A percentile compares a stretch with the other conserved stretches of the same genome.
phyloP scores from a whole-genome alignment of 2,113 vertebrate genomes.

The Ctenomys sociabilis region DNA sequence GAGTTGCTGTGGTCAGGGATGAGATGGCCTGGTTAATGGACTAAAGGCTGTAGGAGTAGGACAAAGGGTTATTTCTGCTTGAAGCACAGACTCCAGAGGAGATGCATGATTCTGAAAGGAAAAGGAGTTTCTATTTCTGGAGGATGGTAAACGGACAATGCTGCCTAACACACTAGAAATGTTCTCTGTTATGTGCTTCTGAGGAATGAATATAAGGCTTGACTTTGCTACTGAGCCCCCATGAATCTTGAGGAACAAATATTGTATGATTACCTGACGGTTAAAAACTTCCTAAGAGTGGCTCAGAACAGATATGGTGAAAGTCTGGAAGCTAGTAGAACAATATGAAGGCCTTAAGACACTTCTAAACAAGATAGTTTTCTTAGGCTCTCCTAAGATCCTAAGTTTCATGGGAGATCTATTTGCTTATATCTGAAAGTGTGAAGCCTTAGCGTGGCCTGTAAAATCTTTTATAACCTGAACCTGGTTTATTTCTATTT shows the following conservation, averaged over 20 bases:
- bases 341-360: background rate
- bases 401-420: background rate
- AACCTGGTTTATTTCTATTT: slow-evolving; percentile 37
- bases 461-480: slow-evolving; percentile 13
- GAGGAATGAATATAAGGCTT: background rate
- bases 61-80: background rate
- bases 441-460: background rate
- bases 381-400: background rate
- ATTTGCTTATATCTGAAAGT: background rate
- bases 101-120: background rate
- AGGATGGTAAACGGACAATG: background rate
- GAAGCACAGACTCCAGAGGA: background rate
- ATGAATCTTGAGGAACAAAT: background rate
- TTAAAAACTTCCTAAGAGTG: background rate
- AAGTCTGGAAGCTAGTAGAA: slow-evolving; percentile 15
- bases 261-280: background rate
- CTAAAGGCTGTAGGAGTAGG: background rate
- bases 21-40: background rate
- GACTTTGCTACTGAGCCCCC: background rate
- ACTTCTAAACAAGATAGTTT: background rate
- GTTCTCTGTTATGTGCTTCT: background rate
- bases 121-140: background rate
- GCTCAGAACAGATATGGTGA: background rate
- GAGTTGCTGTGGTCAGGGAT: background rate
- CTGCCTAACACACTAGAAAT: background rate